Evolutionary conservation across 2,797 vertebrate genomes (phyloP), one percentile per base, ranked within the genome.

Genomic region (Eupleurogrammus muticus): DNA sequence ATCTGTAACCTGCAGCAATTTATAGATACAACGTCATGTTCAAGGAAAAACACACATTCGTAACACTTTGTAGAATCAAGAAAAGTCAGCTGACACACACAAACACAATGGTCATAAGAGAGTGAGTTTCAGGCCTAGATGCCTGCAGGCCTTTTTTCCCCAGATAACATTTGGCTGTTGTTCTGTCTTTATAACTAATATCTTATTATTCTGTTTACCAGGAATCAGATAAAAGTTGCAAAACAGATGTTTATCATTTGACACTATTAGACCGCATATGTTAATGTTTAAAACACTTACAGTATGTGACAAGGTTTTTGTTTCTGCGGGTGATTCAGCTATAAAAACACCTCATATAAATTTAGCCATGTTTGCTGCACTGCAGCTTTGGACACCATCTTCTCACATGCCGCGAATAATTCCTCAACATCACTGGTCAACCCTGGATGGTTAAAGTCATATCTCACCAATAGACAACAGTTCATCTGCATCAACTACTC

Each of bases 81-180:
- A 58, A 53, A 38, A 54, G 36, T 54, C 40, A 64, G 46, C 36
- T 54, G 24, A 21, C 61, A 28, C 21, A 2, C 44, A 5, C 50
- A 8, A 12, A 32, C 19, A 4, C 51, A 24, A 44, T 23, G n/a
- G 19, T 46, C 69, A 66, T 46, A 52, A 58, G 63, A 19, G n/a
- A 40, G 21, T 19, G 35, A 13, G 40, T 57, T 70, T n/a, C 61
- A 38, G 34, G 44, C 17, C 13, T 14, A 7, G 20, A 19, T 70
- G 70, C 34, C 73, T 68, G 48, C 28, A 61, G 76, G 19, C 56
- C 12, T 32, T 56, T 66, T n/a, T 54, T 36, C 71, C 53, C 59
- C 52, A 51, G 48, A 44, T 38, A 75, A 62, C 57, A 53, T 52
- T 76, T 57, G 46, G 55, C 49, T 72, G 36, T 63, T 79, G 65